Conservation (phyloP, 2,888 invertebrate species). For the Ypsolopha sequella region DNA sequence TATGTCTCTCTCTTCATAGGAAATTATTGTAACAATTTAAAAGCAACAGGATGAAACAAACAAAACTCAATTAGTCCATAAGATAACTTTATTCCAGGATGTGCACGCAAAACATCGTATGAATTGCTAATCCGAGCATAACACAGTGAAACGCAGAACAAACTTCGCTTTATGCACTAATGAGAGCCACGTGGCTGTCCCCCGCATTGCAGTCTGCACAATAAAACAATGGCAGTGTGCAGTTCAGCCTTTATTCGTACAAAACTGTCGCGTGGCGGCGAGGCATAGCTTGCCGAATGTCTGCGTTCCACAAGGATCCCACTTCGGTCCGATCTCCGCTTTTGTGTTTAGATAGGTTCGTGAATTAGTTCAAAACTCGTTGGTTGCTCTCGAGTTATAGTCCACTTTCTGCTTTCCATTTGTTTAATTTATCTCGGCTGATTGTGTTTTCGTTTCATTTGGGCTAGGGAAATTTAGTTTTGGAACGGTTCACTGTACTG, state of each 20-base stretch:
- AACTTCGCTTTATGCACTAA: slow-evolving; percentile 67
- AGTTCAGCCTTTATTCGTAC: slow-evolving; percentile 57
- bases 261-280: slow-evolving; percentile 57
- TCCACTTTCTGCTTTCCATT: slow-evolving; percentile 1
- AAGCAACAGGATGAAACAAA: neutral
- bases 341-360: slow-evolving; percentile 32
- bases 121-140: slow-evolving; percentile 58
- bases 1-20: neutral
- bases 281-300: slow-evolving; percentile 28
- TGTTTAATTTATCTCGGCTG: neutral
- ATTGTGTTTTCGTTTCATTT: neutral
- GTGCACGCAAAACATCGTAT: slow-evolving; percentile 50
- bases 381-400: slow-evolving; percentile 11
- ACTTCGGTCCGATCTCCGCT: slow-evolving; percentile 34
- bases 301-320: slow-evolving; percentile 36
- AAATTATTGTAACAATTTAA: neutral
- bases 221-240: slow-evolving; percentile 63
- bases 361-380: slow-evolving; percentile 23
- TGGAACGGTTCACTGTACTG: neutral
- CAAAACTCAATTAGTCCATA: slow-evolving; percentile 9
- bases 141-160: slow-evolving; percentile 63
- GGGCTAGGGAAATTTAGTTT: neutral
- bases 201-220: slow-evolving; percentile 68
- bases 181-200: slow-evolving; percentile 68
- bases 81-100: slow-evolving; percentile 2